These are phyloP conservation scores for Zapus hudsonius DNA, from an alignment of 2,113 vertebrate genomes.

Conservation along the genomic window DNA sequence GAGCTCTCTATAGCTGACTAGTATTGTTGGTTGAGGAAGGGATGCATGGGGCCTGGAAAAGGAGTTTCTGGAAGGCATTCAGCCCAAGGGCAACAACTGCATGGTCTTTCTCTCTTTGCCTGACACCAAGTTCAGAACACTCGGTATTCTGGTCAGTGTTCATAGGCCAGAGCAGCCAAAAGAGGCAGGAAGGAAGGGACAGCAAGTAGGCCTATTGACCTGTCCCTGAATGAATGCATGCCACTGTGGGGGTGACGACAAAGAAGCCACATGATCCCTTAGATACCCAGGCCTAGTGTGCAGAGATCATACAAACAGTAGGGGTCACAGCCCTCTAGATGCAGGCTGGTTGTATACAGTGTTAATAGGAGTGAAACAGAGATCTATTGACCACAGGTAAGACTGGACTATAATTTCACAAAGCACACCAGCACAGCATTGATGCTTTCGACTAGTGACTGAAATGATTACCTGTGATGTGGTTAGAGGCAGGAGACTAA, in stretches of 20 bases:
- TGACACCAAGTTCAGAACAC: neutral
- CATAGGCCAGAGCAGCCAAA: neutral
- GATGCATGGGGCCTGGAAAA: neutral
- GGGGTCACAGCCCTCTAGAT: fast-evolving
- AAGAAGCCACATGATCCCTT: neutral
- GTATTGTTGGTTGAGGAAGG: neutral
- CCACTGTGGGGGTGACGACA: neutral
- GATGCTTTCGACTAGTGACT: fast-evolving
- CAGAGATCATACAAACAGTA: fast-evolving
- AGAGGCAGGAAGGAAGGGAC: too few species aligned
- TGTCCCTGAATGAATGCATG: neutral
- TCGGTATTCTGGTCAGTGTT: neutral
- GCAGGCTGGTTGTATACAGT: fast-evolving
- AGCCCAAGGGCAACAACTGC: neutral
- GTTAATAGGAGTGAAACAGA: neutral
- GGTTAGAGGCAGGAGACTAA: fast-evolving
- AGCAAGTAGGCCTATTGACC: too few species aligned
- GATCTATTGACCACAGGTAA: neutral
- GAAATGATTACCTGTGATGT: fast-evolving
- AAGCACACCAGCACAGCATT: fast-evolving
- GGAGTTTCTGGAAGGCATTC: neutral
- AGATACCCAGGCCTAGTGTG: fast-evolving
- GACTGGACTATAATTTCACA: fast-evolving
- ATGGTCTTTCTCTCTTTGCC: neutral
- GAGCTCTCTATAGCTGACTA: neutral